Base-by-base conservation (phyloP, 2,888 invertebrate genomes). In the Brenthis ino region DNA sequence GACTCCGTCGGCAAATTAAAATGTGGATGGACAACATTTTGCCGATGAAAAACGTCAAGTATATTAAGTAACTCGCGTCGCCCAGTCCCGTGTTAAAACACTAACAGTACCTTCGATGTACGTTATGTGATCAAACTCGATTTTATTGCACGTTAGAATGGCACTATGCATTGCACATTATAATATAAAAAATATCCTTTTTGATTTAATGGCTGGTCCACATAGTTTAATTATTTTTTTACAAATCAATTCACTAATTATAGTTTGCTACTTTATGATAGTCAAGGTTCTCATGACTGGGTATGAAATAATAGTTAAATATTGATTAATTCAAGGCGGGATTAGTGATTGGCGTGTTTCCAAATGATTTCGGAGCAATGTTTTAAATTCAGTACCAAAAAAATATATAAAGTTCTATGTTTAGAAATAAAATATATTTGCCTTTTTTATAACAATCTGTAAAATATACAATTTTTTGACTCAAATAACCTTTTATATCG, bases 91-190 rank as follows among this genome's bases (percentile, higher is more conserved):
- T 48, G 20, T 57, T 6, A 20, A 20, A 13, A 57, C 16, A 57
- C 47, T 37, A 43, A 57, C 50, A 66, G 13, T 16, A 20, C n/a
- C n/a, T 60, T 60, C 54, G 58, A 66, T 58, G 53, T 60, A 47
- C 3, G n/a, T 57, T 43, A 54, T 28, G 53, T 28, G 53, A 48
- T 60, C 11, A 54, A 57, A 48, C 33, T 14, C 53, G 53, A 13
- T 48, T 43, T 68, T 71, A 71, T 71, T 71, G 71, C 71, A 71
- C 69, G 57, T 8, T 57, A 8, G 24, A 55, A 71, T 71, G 71
- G 71, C 71, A 71, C 71, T 57, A 47, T 6, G 54, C 57, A 71
- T 69, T 67, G 69, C 69, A 67, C 61, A 60, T 56, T 16, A 33
- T 57, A 43, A 53, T 58, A 43, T 58, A 43, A n/a, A 66, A 65